Percentiles rank a stretch among this genome's conserved stretches.
phyloP scores from a whole-genome alignment of 2,888 invertebrate genomes.

The Epirrhoe alternata region DNA sequence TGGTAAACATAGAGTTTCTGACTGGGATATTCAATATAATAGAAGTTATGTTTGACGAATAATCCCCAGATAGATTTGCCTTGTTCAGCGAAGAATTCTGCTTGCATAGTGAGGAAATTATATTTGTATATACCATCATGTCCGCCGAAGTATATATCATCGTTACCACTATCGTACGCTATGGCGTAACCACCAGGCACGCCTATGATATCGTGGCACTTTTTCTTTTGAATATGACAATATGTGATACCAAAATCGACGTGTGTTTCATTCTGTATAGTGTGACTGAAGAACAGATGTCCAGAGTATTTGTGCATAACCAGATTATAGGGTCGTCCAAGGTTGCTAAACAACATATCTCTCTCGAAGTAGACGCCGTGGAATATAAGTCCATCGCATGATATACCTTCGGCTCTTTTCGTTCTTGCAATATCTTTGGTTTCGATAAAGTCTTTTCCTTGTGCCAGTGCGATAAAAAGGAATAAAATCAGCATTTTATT shows the following conservation, averaged over 20 bases:
- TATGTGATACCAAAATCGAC: conserved; percentile 67
- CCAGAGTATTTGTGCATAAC: conserved; percentile 70
- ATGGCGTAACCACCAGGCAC: conserved; percentile 72
- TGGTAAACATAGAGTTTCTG: conserved; percentile 67
- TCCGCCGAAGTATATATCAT: conserved; percentile 75
- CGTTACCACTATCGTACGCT: conserved; percentile 69
- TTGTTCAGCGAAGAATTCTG: conserved; percentile 70
- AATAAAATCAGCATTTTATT: conserved; percentile 43
- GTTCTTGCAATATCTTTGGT: conserved; percentile 10
- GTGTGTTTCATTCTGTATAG: conserved; percentile 57
- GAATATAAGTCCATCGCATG: conserved; percentile 69
- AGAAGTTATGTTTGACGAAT: conserved; percentile 68
- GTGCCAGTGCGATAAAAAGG: conserved; percentile 35
- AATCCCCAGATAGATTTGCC: conserved; percentile 73
- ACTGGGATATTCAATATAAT: conserved; percentile 73
- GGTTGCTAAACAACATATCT: conserved; percentile 55
- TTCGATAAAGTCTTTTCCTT: conserved; percentile 16
- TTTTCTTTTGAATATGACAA: conserved; percentile 59
- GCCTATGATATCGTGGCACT: conserved; percentile 56
- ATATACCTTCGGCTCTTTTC: conserved; percentile 39
- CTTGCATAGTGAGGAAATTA: conserved; percentile 65
- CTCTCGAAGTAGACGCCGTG: conserved; percentile 66
- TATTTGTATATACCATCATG: conserved; percentile 78
- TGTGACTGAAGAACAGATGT: conserved; percentile 72
- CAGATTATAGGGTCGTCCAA: conserved; percentile 68